Base-by-base conservation (phyloP, 2,888 invertebrate species). In the Orchesellides sinensis region DNA sequence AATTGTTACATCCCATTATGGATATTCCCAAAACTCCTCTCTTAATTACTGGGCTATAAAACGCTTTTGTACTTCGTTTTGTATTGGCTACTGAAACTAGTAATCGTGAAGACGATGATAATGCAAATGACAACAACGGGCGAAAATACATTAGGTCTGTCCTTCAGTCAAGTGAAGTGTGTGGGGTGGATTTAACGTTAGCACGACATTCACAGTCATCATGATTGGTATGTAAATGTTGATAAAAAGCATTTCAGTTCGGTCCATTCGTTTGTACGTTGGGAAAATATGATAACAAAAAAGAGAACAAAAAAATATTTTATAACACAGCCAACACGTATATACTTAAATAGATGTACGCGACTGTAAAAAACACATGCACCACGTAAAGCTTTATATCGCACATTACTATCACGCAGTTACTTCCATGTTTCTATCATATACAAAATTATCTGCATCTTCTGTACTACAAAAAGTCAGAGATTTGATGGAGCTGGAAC, bases 1-100 rank as follows among this genome's bases (percentile, higher is more conserved):
- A 74, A 19, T 63, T 63, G 52, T 74, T 74, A 47, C 74, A 74
- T 4, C 74, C 74, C 74, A 74, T 74, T 1, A 63, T 63, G 32
- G 63, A 5, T 29, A 74, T 74, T 52, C 74, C 74, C 21, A 74
- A 29, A 2, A 52, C n/a, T 32, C 63, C 63, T 14, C 56, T 63
- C 35, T 49, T 74, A 52, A 74, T 63, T 52, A 63, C 49, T 27
- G 47, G 21, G 4, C 32, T 32, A 49, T 59, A 56, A 1, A 23
- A 45, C 25, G 17, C 40, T 45, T 27, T 47, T 17, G 52, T 8
- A 40, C 47, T 61, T 63, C 52, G 63, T 40, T 63, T 47, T 10
- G 21, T 63, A 32, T 47, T 73, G 12, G 49, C 27, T 63, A 23
- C 63, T 19, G 63, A 63, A 21, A 47, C 49, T 21, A 61, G n/a